Percentiles rank a stretch among this genome's conserved stretches.
Conservation (phyloP, 2,797 vertebrate species). For the Potorous gilbertii region DNA sequence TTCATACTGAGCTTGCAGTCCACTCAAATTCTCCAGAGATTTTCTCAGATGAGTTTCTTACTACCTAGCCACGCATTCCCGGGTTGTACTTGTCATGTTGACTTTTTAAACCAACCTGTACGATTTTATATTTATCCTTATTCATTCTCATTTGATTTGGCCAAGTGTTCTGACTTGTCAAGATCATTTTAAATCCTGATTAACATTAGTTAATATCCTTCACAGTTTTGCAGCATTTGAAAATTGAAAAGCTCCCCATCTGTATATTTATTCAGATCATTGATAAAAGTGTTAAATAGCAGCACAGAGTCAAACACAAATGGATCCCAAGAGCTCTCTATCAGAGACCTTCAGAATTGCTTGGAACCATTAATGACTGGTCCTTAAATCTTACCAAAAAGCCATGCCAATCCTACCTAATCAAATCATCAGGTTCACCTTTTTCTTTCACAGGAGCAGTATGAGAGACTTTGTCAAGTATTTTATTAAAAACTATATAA, state of each 20-base stretch:
- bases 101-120: not conserved
- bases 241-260: not conserved
- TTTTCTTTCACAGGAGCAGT: not conserved
- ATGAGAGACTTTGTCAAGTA: too few relatives aligned
- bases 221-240: not conserved
- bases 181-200: not conserved
- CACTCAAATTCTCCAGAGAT: not conserved
- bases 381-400: not conserved
- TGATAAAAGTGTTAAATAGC: not conserved
- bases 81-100: not conserved
- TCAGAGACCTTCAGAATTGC: not conserved
- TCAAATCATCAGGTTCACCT: not conserved
- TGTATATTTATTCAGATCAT: not conserved
- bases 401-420: not conserved
- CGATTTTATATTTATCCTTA: not conserved
- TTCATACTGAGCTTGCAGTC: not conserved
- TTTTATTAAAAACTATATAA: not conserved
- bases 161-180: not conserved
- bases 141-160: not conserved
- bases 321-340: not conserved
- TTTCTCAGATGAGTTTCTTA: not conserved
- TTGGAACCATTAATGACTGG: not conserved
- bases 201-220: not conserved
- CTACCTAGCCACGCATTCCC: not conserved
- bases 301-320: not conserved